Conservation (phyloP, 2,888 invertebrate genomes). For the Ecdyonurus torrentis region DNA sequence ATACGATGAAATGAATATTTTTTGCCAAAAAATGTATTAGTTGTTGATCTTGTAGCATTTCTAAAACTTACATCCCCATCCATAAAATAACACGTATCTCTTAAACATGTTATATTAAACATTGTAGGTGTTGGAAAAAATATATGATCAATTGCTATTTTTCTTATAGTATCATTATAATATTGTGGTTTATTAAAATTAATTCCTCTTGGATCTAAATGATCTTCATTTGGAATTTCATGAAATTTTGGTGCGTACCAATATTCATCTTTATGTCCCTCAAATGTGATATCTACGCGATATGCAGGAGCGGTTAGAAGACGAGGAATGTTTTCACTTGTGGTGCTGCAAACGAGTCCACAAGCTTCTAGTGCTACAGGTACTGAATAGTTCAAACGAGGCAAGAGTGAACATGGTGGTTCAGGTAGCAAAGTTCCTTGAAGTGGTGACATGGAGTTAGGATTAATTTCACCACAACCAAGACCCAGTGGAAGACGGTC, state of each 20-base stretch:
- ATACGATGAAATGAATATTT: neutral
- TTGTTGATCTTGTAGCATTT: neutral
- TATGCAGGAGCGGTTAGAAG: neutral
- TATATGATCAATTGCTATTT: neutral
- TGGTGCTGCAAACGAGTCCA: constrained; percentile 14
- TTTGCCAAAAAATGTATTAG: neutral
- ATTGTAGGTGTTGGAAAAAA: constrained; percentile 1
- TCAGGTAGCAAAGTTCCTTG: constrained; percentile 13
- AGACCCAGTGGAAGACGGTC: neutral
- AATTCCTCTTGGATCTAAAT: neutral
- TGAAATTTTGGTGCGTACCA: neutral
- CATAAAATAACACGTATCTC: constrained; percentile 1
- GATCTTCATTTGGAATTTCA: neutral
- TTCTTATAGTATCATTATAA: neutral
- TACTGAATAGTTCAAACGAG: constrained; percentile 8
- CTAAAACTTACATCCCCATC: neutral
- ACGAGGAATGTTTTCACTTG: neutral
- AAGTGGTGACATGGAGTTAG: neutral
- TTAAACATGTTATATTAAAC: neutral
- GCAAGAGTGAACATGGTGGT: constrained; percentile 14
- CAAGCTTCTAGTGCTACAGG: constrained; percentile 15
- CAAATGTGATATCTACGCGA: neutral
- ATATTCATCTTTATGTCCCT: neutral
- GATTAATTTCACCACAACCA: constrained; percentile 2
- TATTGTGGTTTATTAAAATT: neutral